Evolutionary conservation across 2,113 vertebrate species (phyloP).

Genomic region (Lasiurus cinereus): DNA sequence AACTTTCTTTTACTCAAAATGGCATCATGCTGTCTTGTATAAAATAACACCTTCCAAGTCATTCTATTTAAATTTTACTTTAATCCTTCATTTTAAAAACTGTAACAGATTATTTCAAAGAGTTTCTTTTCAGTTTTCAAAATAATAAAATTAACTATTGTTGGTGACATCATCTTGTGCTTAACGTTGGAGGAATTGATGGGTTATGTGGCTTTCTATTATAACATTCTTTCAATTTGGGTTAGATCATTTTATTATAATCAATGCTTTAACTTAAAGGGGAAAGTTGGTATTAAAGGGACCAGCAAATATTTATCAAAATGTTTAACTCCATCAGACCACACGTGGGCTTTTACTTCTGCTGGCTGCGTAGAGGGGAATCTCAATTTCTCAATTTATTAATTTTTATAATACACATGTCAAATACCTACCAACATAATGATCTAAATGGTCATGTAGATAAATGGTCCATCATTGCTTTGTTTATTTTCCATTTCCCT

Average conservation of each 20-base stretch:
- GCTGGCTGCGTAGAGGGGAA: neutral
- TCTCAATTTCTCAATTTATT: neutral
- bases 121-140: neutral
- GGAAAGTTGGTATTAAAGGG: neutral
- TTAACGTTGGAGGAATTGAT: neutral
- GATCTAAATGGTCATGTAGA: neutral
- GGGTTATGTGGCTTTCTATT: neutral
- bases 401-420: neutral
- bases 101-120: neutral
- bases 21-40: constrained; percentile 62
- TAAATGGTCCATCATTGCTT: neutral
- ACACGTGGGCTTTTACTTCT: neutral
- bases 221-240: neutral
- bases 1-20: constrained; percentile 51
- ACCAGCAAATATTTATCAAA: neutral
- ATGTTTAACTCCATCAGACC: neutral
- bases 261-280: neutral
- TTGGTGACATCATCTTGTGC: neutral
- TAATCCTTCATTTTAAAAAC: constrained; percentile 29
- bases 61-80: neutral
- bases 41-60: constrained; percentile 40
- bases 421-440: neutral
- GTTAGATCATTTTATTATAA: neutral
- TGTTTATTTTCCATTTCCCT: neutral
- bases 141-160: neutral